Conservation (phyloP, 2,888 invertebrate genomes). For the Corythucha ciliata region DNA sequence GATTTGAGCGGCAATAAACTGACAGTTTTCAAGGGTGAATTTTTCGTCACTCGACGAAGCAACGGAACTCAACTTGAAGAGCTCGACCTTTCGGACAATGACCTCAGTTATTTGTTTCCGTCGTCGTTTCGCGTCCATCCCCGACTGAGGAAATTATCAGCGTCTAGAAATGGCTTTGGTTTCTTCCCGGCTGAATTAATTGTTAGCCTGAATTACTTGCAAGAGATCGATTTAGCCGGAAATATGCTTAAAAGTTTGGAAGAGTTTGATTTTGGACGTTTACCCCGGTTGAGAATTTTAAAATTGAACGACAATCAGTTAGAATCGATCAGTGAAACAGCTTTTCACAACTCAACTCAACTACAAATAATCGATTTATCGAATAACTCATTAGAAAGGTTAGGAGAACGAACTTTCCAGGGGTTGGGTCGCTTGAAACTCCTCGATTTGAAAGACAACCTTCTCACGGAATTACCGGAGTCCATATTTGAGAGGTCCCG, state of each 20-base stretch:
- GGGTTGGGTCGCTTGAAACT: slow-evolving; percentile 66
- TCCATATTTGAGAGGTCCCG: slow-evolving; percentile 72
- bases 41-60: slow-evolving; percentile 56
- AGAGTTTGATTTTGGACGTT: slow-evolving; percentile 74
- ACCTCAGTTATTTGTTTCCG: slow-evolving; percentile 70
- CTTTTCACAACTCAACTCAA: slow-evolving; percentile 84
- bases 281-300: slow-evolving; percentile 62
- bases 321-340: slow-evolving; percentile 74
- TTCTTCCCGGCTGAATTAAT: slow-evolving; percentile 80
- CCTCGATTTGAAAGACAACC: slow-evolving; percentile 65
- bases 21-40: slow-evolving; percentile 71
- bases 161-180: slow-evolving; percentile 68
- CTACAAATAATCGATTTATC: slow-evolving; percentile 68
- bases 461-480: slow-evolving; percentile 64
- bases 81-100: slow-evolving; percentile 70
- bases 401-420: slow-evolving; percentile 74
- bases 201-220: slow-evolving; percentile 64
- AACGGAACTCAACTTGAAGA: slow-evolving; percentile 54
- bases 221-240: slow-evolving; percentile 62
- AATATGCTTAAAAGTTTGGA: slow-evolving; percentile 70
- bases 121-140: slow-evolving; percentile 80
- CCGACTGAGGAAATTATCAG: slow-evolving; percentile 57
- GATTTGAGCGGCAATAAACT: slow-evolving; percentile 67
- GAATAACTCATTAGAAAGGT: slow-evolving; percentile 62
- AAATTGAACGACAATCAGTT: slow-evolving; percentile 67